Evolutionary conservation across 2,113 vertebrate species (phyloP).

Genomic region (Pseudorhombus dupliciocellatus): DNA sequence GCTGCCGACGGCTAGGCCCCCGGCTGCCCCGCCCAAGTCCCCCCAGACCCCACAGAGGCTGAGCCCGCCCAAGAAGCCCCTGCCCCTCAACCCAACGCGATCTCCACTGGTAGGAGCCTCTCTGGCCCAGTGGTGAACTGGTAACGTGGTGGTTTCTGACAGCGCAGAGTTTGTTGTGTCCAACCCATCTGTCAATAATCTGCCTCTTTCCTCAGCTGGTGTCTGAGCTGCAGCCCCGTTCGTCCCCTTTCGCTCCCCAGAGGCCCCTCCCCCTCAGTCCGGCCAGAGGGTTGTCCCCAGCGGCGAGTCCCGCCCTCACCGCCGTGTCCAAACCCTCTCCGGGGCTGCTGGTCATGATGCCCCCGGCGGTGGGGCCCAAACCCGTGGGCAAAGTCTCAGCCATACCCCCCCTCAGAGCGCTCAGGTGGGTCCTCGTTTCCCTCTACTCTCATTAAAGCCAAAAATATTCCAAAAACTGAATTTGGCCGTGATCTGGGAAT

Average conservation of each 20-base stretch:
- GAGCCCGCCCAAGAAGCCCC: conserved; percentile 86
- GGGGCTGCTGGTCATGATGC: conserved; percentile 88
- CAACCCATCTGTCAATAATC: no score
- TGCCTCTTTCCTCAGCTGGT: conserved; percentile 56
- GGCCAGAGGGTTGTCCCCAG: conserved; percentile 74
- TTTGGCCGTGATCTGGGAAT: no score
- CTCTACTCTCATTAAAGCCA: no score
- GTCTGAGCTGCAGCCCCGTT: conserved; percentile 51
- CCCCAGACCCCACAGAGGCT: conserved; percentile 73
- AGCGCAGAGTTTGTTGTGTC: no score
- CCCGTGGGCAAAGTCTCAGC: conserved; percentile 63
- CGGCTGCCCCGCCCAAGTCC: conserved; percentile 61
- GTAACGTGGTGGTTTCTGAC: no score
- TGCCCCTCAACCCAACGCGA: conserved; percentile 84
- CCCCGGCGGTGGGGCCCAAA: conserved; percentile 74
- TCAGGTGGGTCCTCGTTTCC: conserved; percentile 72
- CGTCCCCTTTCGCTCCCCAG: conserved; percentile 79
- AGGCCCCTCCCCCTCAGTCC: conserved; percentile 85
- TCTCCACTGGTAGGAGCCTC: conserved; percentile 79
- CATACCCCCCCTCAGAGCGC: conserved; percentile 69
- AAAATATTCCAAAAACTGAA: background rate
- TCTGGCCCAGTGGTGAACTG: background rate
- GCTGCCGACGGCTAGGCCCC: conserved; percentile 67
- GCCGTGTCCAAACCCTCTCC: conserved; percentile 62
- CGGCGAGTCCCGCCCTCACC: conserved; percentile 67